Evolutionary conservation across 2,113 vertebrate species (phyloP).

Genomic region (Octodon degus): DNA sequence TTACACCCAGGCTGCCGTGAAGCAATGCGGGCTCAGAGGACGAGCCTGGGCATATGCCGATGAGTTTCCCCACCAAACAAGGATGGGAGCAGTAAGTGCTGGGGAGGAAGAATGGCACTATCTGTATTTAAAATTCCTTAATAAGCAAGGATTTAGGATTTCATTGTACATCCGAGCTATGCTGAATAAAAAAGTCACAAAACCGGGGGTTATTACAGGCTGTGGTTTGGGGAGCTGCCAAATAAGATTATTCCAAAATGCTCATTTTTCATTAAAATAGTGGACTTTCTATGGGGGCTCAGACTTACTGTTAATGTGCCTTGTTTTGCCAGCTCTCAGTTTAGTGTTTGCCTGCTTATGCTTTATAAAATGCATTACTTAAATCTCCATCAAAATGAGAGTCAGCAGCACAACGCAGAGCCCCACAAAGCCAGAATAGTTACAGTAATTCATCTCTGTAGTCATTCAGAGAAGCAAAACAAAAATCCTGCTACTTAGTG

Average conservation of each 20-base stretch:
- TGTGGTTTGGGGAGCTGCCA: neutral
- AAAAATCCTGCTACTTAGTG: neutral
- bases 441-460: constrained; percentile 33
- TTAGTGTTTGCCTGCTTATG: neutral
- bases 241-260: constrained; percentile 25
- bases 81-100: constrained; percentile 74
- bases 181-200: constrained; percentile 46
- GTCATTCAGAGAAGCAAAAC: neutral
- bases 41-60: constrained; percentile 83
- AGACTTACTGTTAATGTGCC: neutral
- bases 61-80: constrained; percentile 84
- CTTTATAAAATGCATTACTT: neutral
- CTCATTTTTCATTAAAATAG: constrained; percentile 29
- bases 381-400: neutral
- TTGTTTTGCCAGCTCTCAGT: neutral
- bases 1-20: constrained; percentile 86
- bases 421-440: neutral
- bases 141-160: constrained; percentile 71
- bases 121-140: constrained; percentile 80
- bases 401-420: neutral
- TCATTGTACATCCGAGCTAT: constrained; percentile 12
- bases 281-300: neutral
- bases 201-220: neutral
- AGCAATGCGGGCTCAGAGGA: constrained; percentile 83
- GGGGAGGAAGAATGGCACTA: constrained; percentile 70